Conservation (phyloP, 1,140 invertebrate genomes). For the Homarus americanus region DNA sequence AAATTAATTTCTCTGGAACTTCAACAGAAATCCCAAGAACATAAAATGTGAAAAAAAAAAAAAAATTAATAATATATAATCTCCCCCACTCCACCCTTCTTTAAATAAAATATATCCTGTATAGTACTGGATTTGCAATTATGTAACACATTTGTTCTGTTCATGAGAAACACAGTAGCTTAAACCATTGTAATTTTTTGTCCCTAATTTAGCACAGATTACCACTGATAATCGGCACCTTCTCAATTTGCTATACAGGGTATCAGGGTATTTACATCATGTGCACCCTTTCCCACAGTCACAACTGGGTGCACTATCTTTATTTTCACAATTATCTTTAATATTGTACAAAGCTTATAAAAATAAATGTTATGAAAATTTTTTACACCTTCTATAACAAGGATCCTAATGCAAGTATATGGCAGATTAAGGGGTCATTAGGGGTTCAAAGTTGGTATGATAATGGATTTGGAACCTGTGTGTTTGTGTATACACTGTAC, state of each 20-base stretch:
- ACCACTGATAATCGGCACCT: neutral
- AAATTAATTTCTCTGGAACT: neutral
- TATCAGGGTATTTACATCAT: neutral
- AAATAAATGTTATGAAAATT: neutral
- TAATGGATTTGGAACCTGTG: too few relatives aligned
- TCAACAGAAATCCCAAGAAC: neutral
- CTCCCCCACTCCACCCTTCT: neutral
- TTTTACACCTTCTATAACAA: neutral
- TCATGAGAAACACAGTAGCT: neutral
- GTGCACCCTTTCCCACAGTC: neutral
- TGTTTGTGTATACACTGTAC: too few relatives aligned
- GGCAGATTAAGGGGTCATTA: neutral
- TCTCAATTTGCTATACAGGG: neutral
- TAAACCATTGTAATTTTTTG: neutral
- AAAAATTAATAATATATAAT: neutral
- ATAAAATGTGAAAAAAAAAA: neutral
- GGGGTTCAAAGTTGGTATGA: too few relatives aligned
- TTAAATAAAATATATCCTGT: neutral
- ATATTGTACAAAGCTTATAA: neutral
- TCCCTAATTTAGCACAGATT: neutral
- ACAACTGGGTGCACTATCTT: neutral
- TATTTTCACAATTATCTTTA: neutral
- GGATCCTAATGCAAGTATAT: neutral
- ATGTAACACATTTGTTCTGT: neutral
- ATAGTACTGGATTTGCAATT: neutral